A percentile compares a stretch with the other conserved stretches of the same genome.
Conservation (phyloP, 2,797 vertebrate species). For the Toxotes lorentzi region DNA sequence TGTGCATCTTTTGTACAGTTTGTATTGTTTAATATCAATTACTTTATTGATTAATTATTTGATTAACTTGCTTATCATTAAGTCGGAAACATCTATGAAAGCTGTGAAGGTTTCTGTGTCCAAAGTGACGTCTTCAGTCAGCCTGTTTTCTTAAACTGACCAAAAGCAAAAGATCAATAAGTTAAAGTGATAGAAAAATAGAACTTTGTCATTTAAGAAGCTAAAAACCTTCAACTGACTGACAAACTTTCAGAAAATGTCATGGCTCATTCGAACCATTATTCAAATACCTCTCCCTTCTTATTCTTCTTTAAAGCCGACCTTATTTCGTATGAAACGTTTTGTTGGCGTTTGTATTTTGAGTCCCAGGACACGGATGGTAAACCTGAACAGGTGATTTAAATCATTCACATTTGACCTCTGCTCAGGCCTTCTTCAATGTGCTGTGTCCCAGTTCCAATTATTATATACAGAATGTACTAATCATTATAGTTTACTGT, state of each 20-base stretch:
- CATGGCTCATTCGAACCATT: neutral
- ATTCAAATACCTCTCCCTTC: neutral
- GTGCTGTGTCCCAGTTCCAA: neutral
- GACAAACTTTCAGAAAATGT: no score
- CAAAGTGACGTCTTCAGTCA: neutral
- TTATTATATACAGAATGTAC: neutral
- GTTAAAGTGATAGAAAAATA: neutral
- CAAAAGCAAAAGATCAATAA: neutral
- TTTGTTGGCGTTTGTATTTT: neutral
- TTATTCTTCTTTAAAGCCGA: neutral
- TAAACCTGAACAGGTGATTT: neutral
- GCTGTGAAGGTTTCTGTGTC: neutral
- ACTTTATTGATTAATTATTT: neutral
- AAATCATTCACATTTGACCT: no score
- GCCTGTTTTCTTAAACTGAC: neutral
- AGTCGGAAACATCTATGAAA: neutral
- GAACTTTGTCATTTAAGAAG: neutral
- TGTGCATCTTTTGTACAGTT: neutral
- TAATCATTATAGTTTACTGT: neutral
- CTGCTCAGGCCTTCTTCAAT: neutral
- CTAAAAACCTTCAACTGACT: neutral
- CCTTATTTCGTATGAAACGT: neutral
- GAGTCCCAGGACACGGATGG: neutral
- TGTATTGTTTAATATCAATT: no score
- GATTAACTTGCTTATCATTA: neutral